Evolutionary conservation across 2,888 invertebrate species (phyloP), one percentile per base, ranked within the genome.

Genomic region (Schizotus pectinicornis): DNA sequence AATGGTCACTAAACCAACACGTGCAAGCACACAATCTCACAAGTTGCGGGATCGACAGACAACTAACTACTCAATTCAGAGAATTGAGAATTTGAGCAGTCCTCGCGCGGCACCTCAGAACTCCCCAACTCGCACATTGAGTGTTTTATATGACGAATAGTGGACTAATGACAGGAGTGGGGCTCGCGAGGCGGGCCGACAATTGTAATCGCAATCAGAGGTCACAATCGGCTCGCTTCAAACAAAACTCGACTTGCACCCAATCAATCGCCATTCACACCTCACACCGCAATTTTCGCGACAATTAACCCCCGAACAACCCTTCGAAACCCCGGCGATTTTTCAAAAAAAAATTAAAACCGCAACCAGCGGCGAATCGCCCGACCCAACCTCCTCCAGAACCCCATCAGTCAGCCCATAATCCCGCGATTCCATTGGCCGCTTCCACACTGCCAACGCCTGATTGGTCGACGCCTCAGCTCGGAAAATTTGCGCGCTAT

Each of bases 371-470:
- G 13, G 32, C 39, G 35, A 46, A 35, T 45, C 32, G 59, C 54
- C 46, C 14, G 13, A 22, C 12, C 22, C 6, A 7, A 6, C 5
- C 3, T 34, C n/a, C 42, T 59, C 54, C 46, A 47, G 59, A 59
- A 34, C 55, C 52, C 42, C 56, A 51, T 30, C 48, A 56, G 56
- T 60, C 60, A 60, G 52, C 47, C 60, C 60, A 60, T 56, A 60
- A 60, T 60, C 12, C 43, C 6, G 43, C 11, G 1, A 22, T 51
- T 13, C 34, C 34, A 60, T 60, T 60, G 60, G 60, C 30, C 11
- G 35, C 41, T 56, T 48, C 56, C 52, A 60, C 52, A 56, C 43
- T 56, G 42, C 38, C n/a, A 8, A 14, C 22, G 5, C 47, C 13
- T 48, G 13, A 60, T 60, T 60, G 56, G 60, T 13, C 22, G 1